A percentile compares a stretch with the other conserved stretches of the same genome.
These are phyloP conservation scores for Paradoxurus hermaphroditus DNA, from an alignment of 2,113 vertebrate species.

Conservation along the genomic window DNA sequence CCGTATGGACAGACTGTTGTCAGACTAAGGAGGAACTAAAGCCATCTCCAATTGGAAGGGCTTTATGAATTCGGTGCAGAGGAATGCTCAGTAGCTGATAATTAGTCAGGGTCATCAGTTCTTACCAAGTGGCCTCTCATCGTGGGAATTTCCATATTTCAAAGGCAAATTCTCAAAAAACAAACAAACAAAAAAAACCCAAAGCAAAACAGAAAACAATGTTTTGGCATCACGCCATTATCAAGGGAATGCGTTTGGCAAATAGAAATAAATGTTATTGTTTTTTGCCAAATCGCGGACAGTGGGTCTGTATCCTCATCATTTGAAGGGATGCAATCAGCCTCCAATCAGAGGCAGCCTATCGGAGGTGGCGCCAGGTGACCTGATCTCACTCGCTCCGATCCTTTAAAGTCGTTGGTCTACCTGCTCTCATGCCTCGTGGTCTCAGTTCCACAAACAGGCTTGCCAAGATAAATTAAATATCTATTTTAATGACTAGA, in stretches of 20 bases:
- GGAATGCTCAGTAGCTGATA: not conserved
- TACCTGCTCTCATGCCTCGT: not conserved
- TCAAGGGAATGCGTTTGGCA: conserved; percentile 14
- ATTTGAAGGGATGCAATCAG: not conserved
- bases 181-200: not conserved
- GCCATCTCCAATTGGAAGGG: not conserved
- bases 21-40: not conserved
- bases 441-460: not conserved
- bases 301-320: not conserved
- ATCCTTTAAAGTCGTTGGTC: not conserved
- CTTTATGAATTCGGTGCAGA: not conserved
- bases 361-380: not conserved
- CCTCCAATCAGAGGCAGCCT: not conserved
- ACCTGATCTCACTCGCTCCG: accelerated
- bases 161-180: conserved; percentile 26
- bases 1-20: not conserved
- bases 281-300: not conserved
- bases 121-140: not conserved
- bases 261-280: not conserved
- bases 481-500: not conserved
- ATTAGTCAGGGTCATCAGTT: not conserved
- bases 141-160: conserved; percentile 21
- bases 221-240: not conserved
- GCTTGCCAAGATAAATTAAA: not conserved
- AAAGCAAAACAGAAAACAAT: not conserved